Conservation (phyloP, 2,888 invertebrate species). For the Drosophila mayaguana region DNA sequence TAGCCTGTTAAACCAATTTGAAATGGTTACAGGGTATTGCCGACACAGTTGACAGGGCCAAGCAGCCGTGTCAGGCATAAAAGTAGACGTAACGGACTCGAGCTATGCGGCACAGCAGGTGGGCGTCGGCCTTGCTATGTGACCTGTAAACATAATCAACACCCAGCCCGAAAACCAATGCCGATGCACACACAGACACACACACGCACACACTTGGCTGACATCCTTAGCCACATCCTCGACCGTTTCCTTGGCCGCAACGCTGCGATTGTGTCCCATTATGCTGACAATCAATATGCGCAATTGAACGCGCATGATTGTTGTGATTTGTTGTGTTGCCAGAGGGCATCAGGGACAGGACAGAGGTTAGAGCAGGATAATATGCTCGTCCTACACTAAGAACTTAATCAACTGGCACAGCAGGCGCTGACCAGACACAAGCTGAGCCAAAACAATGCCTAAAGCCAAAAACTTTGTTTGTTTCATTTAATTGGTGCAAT, state of each 20-base stretch:
- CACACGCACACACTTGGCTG: slow-evolving; percentile 1
- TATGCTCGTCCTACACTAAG: slow-evolving; percentile 3
- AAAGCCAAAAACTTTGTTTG: slow-evolving; percentile 8
- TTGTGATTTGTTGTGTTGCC: slow-evolving; percentile 64
- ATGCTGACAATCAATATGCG: slow-evolving; percentile 78
- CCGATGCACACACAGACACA: slow-evolving; percentile 6
- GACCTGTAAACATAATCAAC: slow-evolving; percentile 73
- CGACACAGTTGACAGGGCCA: slow-evolving; percentile 51
- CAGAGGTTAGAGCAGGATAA: slow-evolving; percentile 1
- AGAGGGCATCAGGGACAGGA: slow-evolving; percentile 7
- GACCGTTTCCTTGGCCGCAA: slow-evolving; percentile 40
- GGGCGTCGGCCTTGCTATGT: slow-evolving; percentile 59
- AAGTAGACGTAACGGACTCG: slow-evolving; percentile 52
- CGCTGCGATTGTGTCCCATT: slow-evolving; percentile 51
- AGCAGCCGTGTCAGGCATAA: slow-evolving; percentile 56
- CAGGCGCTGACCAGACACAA: slow-evolving; percentile 36
- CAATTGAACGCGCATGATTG: slow-evolving; percentile 76
- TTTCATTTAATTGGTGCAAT: slow-evolving; percentile 20
- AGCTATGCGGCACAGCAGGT: slow-evolving; percentile 33
- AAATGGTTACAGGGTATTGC: slow-evolving; percentile 13
- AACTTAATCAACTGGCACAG: slow-evolving; percentile 52
- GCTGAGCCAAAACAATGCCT: slow-evolving; percentile 23
- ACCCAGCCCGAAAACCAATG: slow-evolving; percentile 48
- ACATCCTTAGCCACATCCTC: slow-evolving; percentile 41
- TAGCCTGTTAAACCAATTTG: not conserved